phyloP scores from a whole-genome alignment of 2,113 vertebrate genomes.

The Scolopax mira region DNA sequence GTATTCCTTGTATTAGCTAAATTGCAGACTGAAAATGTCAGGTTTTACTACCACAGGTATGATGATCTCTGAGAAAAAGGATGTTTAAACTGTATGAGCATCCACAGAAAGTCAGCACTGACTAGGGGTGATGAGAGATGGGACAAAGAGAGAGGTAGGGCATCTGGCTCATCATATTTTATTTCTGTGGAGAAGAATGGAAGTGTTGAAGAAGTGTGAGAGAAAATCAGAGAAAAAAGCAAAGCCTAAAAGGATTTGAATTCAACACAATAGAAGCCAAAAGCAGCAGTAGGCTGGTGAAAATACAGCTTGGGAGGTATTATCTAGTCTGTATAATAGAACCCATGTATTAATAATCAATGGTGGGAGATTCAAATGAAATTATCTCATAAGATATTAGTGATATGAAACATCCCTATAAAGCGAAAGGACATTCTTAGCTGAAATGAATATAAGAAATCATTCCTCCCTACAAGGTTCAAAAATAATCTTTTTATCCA shows the following conservation, averaged over 20 bases:
- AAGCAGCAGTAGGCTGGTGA: background rate
- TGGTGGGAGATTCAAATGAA: background rate
- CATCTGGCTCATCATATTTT: background rate
- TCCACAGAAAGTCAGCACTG: background rate
- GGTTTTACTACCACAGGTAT: background rate
- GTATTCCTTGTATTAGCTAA: background rate
- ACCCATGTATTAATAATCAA: background rate
- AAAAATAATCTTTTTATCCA: background rate
- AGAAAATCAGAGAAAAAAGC: background rate
- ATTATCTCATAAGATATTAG: background rate
- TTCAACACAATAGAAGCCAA: background rate
- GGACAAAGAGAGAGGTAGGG: background rate
- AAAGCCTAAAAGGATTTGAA: background rate
- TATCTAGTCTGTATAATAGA: background rate
- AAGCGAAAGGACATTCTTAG: background rate
- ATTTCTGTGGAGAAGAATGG: background rate
- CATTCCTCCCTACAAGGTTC: background rate
- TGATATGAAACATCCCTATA: background rate
- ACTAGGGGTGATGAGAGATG: background rate
- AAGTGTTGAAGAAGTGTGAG: background rate
- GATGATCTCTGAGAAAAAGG: background rate
- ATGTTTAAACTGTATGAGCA: background rate
- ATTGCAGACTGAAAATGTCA: background rate
- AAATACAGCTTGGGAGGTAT: background rate
- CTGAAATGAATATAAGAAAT: background rate